These are phyloP conservation scores for Herpailurus yagouaroundi DNA, from an alignment of 2,113 vertebrate genomes.

Conservation along the genomic window DNA sequence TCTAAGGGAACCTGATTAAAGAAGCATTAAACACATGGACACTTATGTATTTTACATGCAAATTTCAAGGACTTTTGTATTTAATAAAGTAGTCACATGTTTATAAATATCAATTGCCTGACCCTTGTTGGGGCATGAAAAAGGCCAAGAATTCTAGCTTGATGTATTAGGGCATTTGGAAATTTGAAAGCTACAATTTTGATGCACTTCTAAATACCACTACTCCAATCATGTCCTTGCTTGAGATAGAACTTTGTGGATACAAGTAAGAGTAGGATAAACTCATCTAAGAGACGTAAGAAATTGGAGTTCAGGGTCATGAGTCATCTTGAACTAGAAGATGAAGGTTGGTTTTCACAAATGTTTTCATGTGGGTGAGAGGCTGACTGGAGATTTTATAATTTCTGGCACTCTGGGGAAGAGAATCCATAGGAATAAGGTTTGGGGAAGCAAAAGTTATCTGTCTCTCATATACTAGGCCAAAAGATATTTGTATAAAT, in stretches of 20 bases:
- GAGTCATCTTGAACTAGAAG: not conserved
- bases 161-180: not conserved
- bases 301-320: slow-evolving; percentile 9
- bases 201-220: not conserved
- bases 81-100: not conserved
- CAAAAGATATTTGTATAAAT: not conserved
- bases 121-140: not conserved
- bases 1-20: slow-evolving; percentile 29
- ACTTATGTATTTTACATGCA: slow-evolving; percentile 10
- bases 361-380: not conserved
- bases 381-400: not conserved
- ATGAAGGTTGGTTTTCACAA: not conserved
- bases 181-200: not conserved
- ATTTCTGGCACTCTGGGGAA: not conserved
- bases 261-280: not conserved
- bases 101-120: not conserved
- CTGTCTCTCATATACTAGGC: not conserved
- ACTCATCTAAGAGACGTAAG: not conserved
- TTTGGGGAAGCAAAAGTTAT: not conserved
- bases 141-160: not conserved
- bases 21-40: not conserved
- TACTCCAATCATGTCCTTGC: not conserved
- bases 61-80: not conserved
- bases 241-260: not conserved
- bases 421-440: not conserved